A percentile compares a stretch with the other conserved stretches of the same genome.
Conservation (phyloP, 2,888 invertebrate species). For the Cynaeus angustus region DNA sequence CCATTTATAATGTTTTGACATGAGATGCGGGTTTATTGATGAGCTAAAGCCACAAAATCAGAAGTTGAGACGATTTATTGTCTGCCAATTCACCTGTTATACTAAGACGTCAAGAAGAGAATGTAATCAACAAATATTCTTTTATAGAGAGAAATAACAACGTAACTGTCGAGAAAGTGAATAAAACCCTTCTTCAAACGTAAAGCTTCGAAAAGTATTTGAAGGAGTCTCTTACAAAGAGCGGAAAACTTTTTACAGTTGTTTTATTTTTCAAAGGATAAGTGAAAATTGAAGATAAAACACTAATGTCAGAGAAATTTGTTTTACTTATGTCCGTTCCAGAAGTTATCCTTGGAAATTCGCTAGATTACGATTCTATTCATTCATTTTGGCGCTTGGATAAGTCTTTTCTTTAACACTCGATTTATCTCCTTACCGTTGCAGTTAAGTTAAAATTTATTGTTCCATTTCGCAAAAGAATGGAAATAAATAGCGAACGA, state of each 20-base stretch:
- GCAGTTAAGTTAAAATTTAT: conserved; percentile 31
- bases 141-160: conserved; percentile 4
- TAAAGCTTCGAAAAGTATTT: too few relatives aligned
- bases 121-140: not conserved
- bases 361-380: conserved; percentile 18
- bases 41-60: conserved; percentile 13
- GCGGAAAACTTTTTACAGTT: conserved; percentile 8
- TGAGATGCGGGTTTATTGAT: conserved; percentile 28
- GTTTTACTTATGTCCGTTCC: conserved; percentile 30
- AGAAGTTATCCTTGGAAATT: conserved; percentile 22
- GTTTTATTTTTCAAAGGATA: conserved; percentile 12
- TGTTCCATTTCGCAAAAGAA: conserved; percentile 24
- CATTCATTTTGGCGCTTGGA: conserved; percentile 31
- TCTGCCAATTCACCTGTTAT: not conserved
- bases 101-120: not conserved
- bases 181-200: too few relatives aligned
- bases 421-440: conserved; percentile 29
- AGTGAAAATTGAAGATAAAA: conserved; percentile 8
- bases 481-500: conserved; percentile 19
- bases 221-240: conserved; percentile 8
- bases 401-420: conserved; percentile 25
- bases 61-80: conserved; percentile 12
- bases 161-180: too few relatives aligned
- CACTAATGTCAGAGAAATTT: conserved; percentile 22
- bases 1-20: conserved; percentile 37